These are phyloP conservation scores for Triplophysa dalaica DNA, from an alignment of 2,113 vertebrate species.

Conservation along the genomic window DNA sequence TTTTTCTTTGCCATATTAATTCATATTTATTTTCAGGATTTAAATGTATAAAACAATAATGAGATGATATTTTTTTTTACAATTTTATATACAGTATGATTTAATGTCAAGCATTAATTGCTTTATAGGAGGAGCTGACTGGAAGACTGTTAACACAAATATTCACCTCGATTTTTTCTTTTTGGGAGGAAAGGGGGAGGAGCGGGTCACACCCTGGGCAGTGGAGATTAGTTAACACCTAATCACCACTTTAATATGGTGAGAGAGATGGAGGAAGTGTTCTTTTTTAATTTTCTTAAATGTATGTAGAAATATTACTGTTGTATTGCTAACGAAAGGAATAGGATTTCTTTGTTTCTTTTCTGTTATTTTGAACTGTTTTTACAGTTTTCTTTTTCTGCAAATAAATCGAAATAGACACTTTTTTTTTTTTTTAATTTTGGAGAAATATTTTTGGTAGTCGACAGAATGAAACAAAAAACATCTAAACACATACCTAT, in stretches of 20 bases:
- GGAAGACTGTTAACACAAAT: not conserved
- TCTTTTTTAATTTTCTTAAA: too few relatives aligned
- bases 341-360: too few relatives aligned
- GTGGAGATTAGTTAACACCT: slow-evolving; percentile 70
- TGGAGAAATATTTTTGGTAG: too few relatives aligned
- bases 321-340: too few relatives aligned
- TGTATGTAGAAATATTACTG: too few relatives aligned
- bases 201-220: slow-evolving; percentile 68
- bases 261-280: not conserved
- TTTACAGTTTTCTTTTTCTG: too few relatives aligned
- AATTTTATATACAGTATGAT: not conserved
- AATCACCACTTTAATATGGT: slow-evolving; percentile 58
- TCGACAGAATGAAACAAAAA: too few relatives aligned
- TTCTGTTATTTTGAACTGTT: too few relatives aligned
- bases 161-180: not conserved
- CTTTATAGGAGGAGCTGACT: not conserved
- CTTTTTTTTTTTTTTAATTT: too few relatives aligned
- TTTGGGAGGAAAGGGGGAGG: slow-evolving; percentile 57
- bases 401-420: too few relatives aligned
- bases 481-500: too few relatives aligned
- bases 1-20: not conserved
- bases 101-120: not conserved
- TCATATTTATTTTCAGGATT: not conserved
- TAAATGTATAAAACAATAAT: not conserved
- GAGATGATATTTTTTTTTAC: not conserved